A percentile compares a stretch with the other conserved stretches of the same genome.
These are phyloP conservation scores for Pitta sordida DNA, from an alignment of 2,113 vertebrate genomes.

Conservation along the genomic window DNA sequence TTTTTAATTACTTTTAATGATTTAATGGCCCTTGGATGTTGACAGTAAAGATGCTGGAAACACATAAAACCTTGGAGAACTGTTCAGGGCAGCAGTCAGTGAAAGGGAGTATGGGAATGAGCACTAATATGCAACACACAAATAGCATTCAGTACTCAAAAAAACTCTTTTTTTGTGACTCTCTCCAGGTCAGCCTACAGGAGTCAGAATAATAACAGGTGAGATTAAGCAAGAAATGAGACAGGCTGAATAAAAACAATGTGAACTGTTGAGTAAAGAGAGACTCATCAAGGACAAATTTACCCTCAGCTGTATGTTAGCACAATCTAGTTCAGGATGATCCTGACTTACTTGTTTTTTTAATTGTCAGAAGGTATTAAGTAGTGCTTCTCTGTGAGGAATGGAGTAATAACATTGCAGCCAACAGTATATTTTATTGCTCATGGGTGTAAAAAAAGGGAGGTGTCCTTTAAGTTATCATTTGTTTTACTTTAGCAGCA, in stretches of 20 bases:
- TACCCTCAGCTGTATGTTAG: conserved; percentile 15
- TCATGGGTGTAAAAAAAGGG: neutral
- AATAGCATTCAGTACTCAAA: neutral
- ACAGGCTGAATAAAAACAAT: neutral
- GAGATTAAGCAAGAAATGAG: conserved; percentile 21
- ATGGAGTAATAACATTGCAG: conserved; percentile 13
- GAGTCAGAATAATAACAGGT: neutral
- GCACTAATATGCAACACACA: neutral
- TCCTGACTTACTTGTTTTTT: conserved; percentile 54
- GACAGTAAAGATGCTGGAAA: neutral
- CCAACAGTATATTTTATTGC: neutral
- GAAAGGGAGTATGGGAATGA: neutral
- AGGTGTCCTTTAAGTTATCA: neutral
- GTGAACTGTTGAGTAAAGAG: conserved; percentile 35
- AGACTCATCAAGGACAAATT: conserved; percentile 22
- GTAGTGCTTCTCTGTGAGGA: neutral
- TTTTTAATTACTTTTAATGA: neutral
- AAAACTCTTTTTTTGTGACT: neutral
- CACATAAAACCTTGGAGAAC: neutral
- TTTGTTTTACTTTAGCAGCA: neutral
- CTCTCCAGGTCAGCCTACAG: neutral
- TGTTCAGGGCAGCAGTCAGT: neutral
- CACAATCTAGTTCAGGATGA: conserved; percentile 39
- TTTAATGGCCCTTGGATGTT: neutral
- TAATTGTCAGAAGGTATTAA: conserved; percentile 47